Base-by-base conservation (phyloP, 2,113 vertebrate genomes). In the Anarhynchus alexandrinus region DNA sequence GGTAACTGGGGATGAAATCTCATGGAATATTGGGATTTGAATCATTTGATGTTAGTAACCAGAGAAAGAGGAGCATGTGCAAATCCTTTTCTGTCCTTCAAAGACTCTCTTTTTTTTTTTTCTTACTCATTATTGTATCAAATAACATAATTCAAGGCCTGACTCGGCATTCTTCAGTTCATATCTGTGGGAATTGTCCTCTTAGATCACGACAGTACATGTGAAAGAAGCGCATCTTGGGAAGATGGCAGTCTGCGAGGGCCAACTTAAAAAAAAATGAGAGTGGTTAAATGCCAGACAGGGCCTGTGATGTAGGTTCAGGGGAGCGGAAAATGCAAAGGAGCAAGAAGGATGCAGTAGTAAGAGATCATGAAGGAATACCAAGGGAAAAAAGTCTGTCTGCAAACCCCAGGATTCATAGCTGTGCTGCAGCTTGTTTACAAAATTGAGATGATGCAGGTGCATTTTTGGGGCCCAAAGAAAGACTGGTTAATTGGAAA, bases 131-230 rank as follows among this genome's bases (percentile, higher is more conserved):
- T 59, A 20, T 22, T 66, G 20, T 70, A 40, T 67, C 12, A n/a
- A 69, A 29, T 36, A 49, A 7, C 6, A 9, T 27, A 49, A 70
- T 76, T 62, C 36, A 38, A 17, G 70, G 26, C 57, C 26, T 82
- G 30, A 42, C 26, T 64, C 3, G 2, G 32, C 2, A 1, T 81
- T 86, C 76, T 25, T 58, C 15, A 20, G 19, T 30, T 52, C 15
- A 3, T 8, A 4, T 54, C 40, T 4, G 2, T 51, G 49, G 40
- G n/a, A 62, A 2, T 27, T 69, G 14, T 34, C 40, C 29, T 49
- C 49, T 70, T 43, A 26, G 64, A 21, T 42, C 0, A 0, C 0
- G 1, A 22, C 38, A 19, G 25, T 19, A n/a, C 17, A 11, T 59
- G 40, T 54, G 59, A 54, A 62, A 62, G 69, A 69, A 40, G 25